These are phyloP conservation scores for Cephus spinipes DNA, from an alignment of 2,888 invertebrate species.

Conservation along the genomic window DNA sequence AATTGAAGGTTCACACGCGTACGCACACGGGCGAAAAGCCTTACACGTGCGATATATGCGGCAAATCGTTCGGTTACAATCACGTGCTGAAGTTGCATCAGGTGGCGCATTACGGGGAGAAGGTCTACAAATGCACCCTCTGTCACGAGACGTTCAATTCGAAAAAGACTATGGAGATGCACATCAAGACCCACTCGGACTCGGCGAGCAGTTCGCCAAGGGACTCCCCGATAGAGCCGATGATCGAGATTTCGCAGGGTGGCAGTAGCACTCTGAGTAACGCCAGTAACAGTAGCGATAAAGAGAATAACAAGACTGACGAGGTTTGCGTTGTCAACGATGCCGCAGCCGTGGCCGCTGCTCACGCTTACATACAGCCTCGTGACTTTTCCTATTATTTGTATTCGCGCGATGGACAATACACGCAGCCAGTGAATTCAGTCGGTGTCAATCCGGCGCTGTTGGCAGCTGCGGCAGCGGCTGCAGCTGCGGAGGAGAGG, in stretches of 20 bases:
- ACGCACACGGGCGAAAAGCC: constrained; percentile 94
- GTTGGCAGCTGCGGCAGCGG: constrained; percentile 64
- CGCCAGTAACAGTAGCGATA: constrained; percentile 40
- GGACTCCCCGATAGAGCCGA: constrained; percentile 59
- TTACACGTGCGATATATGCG: constrained; percentile 91
- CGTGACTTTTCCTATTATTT: constrained; percentile 64
- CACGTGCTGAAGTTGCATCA: constrained; percentile 90
- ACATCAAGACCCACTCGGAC: constrained; percentile 83
- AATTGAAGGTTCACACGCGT: constrained; percentile 90
- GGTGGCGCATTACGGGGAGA: constrained; percentile 91
- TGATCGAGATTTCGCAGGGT: constrained; percentile 58
- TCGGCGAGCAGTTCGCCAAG: constrained; percentile 61
- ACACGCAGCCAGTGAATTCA: constrained; percentile 17
- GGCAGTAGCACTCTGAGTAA: constrained; percentile 59
- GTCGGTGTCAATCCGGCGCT: constrained; percentile 52
- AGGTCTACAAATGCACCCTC: constrained; percentile 92
- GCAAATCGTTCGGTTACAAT: constrained; percentile 91
- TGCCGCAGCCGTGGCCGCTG: constrained; percentile 1
- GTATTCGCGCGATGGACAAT: constrained; percentile 50
- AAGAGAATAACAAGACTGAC: constrained; percentile 59
- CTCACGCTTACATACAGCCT: constrained; percentile 36
- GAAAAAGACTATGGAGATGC: constrained; percentile 91
- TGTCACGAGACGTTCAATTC: constrained; percentile 92
- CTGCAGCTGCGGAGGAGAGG: constrained; percentile 58
- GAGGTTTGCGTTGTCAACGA: constrained; percentile 25